These are phyloP conservation scores for Geotrupes spiniger DNA, from an alignment of 2,888 invertebrate species.

Conservation along the genomic window DNA sequence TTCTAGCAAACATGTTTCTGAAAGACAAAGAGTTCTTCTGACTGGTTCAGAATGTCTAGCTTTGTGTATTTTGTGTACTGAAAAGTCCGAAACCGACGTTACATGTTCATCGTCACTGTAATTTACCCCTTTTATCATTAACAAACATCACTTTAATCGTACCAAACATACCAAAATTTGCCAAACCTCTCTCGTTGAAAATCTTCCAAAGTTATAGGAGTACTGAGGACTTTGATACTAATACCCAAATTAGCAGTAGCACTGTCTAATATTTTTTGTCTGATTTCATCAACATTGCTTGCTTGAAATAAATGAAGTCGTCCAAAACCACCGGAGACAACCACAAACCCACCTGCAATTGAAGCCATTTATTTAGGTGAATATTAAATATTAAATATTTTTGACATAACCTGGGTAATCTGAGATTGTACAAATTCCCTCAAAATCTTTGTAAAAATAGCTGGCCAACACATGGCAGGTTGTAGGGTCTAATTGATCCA, in stretches of 20 bases:
- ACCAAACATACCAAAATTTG: constrained; percentile 70
- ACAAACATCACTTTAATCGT: not conserved
- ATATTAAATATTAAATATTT: no score
- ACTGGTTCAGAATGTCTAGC: constrained; percentile 80
- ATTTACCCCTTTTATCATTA: constrained; percentile 25
- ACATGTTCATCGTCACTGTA: constrained; percentile 90
- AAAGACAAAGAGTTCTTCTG: constrained; percentile 86
- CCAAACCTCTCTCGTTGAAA: constrained; percentile 88
- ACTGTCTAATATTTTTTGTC: constrained; percentile 80
- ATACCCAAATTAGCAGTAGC: constrained; percentile 79
- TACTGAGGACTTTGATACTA: constrained; percentile 77
- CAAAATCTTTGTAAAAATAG: constrained; percentile 84
- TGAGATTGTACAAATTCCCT: constrained; percentile 74
- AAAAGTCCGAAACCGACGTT: constrained; percentile 95
- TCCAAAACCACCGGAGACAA: constrained; percentile 89
- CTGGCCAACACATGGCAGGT: constrained; percentile 78
- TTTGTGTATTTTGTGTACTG: constrained; percentile 87
- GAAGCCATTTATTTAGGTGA: not conserved
- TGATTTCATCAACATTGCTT: constrained; percentile 80
- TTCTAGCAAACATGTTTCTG: constrained; percentile 93
- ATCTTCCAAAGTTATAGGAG: constrained; percentile 79
- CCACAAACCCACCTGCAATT: constrained; percentile 71
- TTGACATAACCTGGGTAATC: constrained; percentile 68
- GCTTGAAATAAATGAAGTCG: constrained; percentile 89
- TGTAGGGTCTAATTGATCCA: constrained; percentile 89